phyloP scores from a whole-genome alignment of 1,140 invertebrate genomes.

The Drosophila tropicalis region DNA sequence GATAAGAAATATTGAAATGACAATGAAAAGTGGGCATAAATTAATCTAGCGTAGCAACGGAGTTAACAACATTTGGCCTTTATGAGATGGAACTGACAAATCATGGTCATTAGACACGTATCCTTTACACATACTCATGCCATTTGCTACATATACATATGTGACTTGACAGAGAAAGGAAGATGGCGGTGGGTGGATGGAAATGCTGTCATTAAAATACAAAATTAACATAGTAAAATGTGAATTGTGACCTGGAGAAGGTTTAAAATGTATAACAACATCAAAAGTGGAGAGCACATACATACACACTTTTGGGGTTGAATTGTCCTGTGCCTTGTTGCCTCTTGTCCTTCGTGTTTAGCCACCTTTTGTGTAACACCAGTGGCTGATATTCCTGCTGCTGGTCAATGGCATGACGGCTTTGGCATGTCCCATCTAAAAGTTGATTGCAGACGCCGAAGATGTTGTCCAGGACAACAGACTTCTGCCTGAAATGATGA shows the following conservation, averaged over 20 bases:
- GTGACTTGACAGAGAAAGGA: not conserved
- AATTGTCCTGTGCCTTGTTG: conserved; percentile 15
- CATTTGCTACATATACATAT: not conserved
- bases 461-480: conserved; percentile 52
- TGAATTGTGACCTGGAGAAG: conserved; percentile 57
- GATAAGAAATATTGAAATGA: not conserved
- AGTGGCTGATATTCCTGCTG: conserved; percentile 12
- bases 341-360: conserved; percentile 35
- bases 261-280: conserved; percentile 72
- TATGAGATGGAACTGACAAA: conserved; percentile 82
- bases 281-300: conserved; percentile 45
- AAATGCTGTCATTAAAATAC: conserved; percentile 44
- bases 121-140: conserved; percentile 12
- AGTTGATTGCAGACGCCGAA: conserved; percentile 42
- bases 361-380: conserved; percentile 49
- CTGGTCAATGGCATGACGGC: conserved; percentile 46
- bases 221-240: conserved; percentile 75
- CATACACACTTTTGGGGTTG: conserved; percentile 40
- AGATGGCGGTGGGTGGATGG: not conserved
- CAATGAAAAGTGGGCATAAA: conserved; percentile 17
- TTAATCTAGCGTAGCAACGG: conserved; percentile 73
- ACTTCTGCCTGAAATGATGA: conserved; percentile 53
- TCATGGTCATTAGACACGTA: conserved; percentile 46
- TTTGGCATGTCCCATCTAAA: conserved; percentile 30
- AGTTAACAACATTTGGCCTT: conserved; percentile 79